These are phyloP conservation scores for Irena cyanogastra DNA, from an alignment of 2,113 vertebrate genomes.

Conservation along the genomic window DNA sequence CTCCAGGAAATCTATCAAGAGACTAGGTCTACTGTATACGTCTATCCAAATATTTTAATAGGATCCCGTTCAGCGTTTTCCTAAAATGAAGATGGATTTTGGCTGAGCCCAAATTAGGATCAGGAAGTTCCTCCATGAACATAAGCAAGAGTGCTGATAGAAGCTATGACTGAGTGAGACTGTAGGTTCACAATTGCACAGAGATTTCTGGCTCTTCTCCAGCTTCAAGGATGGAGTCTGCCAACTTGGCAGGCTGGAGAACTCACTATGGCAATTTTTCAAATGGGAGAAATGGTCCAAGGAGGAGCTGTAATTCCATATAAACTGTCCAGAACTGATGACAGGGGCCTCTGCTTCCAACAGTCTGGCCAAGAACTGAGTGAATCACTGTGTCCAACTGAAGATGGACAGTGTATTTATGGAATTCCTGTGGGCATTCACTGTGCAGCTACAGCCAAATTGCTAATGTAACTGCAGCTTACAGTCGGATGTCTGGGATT, in stretches of 20 bases:
- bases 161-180: slow-evolving; percentile 66
- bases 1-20: slow-evolving; percentile 17
- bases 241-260: slow-evolving; percentile 74
- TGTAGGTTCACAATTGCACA: slow-evolving; percentile 59
- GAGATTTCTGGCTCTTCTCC: slow-evolving; percentile 67
- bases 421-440: slow-evolving; percentile 39
- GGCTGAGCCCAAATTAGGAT: slow-evolving; percentile 42
- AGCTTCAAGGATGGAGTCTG: slow-evolving; percentile 59
- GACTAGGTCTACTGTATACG: neutral
- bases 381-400: slow-evolving; percentile 21
- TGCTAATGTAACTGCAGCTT: slow-evolving; percentile 43
- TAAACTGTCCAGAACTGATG: slow-evolving; percentile 67
- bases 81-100: slow-evolving; percentile 44
- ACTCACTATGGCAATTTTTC: slow-evolving; percentile 74
- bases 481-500: slow-evolving; percentile 4
- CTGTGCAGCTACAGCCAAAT: slow-evolving; percentile 48
- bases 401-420: slow-evolving; percentile 44
- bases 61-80: slow-evolving; percentile 6
- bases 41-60: slow-evolving; percentile 52
- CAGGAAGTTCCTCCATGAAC: slow-evolving; percentile 28
- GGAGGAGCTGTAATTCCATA: slow-evolving; percentile 71
- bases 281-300: slow-evolving; percentile 72
- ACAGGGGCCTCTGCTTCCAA: slow-evolving; percentile 62
- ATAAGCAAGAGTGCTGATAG: slow-evolving; percentile 57
- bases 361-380: slow-evolving; percentile 49